Percentiles rank a stretch among this genome's conserved stretches.
Evolutionary conservation across 1,140 invertebrate genomes (phyloP).

Genomic region (Apolygus lucorum): DNA sequence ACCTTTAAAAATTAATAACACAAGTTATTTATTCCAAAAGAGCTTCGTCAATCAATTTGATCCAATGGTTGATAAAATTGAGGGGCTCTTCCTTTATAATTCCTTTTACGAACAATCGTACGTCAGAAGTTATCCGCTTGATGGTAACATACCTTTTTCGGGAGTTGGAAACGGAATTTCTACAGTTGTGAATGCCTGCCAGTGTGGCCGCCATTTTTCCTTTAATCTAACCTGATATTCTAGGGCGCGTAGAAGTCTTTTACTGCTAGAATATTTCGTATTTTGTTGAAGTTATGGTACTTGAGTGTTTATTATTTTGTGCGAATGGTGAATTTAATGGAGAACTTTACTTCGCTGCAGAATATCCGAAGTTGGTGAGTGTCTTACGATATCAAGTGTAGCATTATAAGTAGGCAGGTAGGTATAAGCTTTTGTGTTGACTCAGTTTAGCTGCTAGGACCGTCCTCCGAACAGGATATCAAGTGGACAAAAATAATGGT

Average conservation of each 20-base stretch:
- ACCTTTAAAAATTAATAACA: neutral
- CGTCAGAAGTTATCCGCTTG: too few relatives aligned
- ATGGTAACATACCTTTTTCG: too few relatives aligned
- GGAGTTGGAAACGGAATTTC: too few relatives aligned
- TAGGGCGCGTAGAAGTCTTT: slow-evolving; percentile 24
- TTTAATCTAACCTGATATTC: slow-evolving; percentile 23
- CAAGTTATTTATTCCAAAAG: neutral
- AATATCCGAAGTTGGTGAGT: neutral
- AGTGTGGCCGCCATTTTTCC: slow-evolving; percentile 24
- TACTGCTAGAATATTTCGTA: slow-evolving; percentile 19
- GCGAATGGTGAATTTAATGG: neutral
- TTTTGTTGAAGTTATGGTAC: slow-evolving; percentile 6
- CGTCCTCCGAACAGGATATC: too few relatives aligned
- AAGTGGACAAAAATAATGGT: too few relatives aligned
- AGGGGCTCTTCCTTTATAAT: too few relatives aligned
- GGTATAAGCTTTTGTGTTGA: slow-evolving; percentile 18
- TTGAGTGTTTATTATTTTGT: neutral
- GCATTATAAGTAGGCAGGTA: neutral
- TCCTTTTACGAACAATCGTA: too few relatives aligned
- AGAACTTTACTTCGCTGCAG: neutral
- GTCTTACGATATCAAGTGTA: neutral
- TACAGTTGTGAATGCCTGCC: neutral
- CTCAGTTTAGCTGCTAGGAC: too few relatives aligned
- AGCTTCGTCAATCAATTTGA: neutral
- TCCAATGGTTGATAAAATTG: too few relatives aligned